Evolutionary conservation across 2,113 vertebrate genomes (phyloP), one percentile per base, ranked within the genome.

Genomic region (Oxyruncus cristatus): DNA sequence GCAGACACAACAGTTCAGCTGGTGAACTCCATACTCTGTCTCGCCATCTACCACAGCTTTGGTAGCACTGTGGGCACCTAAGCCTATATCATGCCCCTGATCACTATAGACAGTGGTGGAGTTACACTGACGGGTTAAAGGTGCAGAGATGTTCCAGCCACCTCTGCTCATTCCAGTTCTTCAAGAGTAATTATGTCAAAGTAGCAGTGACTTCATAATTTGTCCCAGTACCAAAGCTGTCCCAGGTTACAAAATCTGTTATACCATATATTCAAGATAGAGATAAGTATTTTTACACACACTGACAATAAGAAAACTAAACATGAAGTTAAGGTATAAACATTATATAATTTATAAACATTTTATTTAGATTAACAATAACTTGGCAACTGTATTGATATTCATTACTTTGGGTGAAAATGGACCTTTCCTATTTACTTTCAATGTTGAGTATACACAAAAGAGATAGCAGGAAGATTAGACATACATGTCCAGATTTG

Each of bases 11-110:
- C 20, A 76, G 62, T 41, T n/a, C 13, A 37, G 8, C 12, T 8
- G 5, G 18, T 53, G 78, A 88, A 72, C 65, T 58, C 37, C 22
- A 33, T 47, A 2, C 5, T 20, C 5, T 26, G 24, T 17, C 37
- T 44, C 32, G 27, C 24, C 17, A 16, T 23, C n/a, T n/a, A n/a
- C n/a, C n/a, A n/a, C 6, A 24, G 8, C 41, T 27, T 30, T 6
- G 4, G 24, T 1, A 87, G 5, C 35, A 8, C 15, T 11, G 7
- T 16, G 8, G 12, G 37, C 41, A 8, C 7, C 62, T 27, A 9
- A 47, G 19, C 6, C 39, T 15, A 12, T 26, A 32, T 15, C 3
- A 1, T 6, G 24, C 8, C 22, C 19, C 20, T 0, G 0, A 8
- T 61, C 22, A 5, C 39, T n/a, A 2, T 4, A 33, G 27, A 8